A percentile compares a stretch with the other conserved stretches of the same genome.
Evolutionary conservation across 1,140 invertebrate species (phyloP).

Genomic region (Bombus waltoni): DNA sequence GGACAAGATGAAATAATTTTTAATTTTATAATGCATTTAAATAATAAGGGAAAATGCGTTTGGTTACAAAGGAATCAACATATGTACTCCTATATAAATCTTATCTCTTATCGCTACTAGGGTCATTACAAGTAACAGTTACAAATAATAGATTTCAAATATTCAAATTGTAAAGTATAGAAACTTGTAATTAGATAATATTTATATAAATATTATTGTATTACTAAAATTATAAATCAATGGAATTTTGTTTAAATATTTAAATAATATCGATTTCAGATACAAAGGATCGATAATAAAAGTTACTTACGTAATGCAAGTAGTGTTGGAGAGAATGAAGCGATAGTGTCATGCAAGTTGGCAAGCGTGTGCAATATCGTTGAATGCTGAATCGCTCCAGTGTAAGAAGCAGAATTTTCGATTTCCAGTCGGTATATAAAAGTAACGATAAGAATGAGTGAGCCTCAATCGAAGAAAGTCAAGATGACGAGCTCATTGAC

Average conservation of each 20-base stretch:
- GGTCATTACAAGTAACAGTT: not conserved
- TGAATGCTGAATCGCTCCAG: constrained; percentile 13
- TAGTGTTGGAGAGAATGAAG: not conserved
- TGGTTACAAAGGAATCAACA: not conserved
- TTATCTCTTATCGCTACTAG: not conserved
- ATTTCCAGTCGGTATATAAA: constrained; percentile 53
- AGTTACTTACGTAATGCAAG: not conserved
- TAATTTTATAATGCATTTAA: not conserved
- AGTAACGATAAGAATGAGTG: constrained; percentile 72
- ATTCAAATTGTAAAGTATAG: not conserved
- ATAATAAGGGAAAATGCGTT: not conserved
- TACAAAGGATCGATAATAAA: not conserved
- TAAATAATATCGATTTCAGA: not conserved
- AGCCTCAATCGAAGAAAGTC: constrained; percentile 80
- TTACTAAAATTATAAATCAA: not conserved
- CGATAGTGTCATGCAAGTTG: constrained; percentile 15
- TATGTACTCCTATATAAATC: not conserved
- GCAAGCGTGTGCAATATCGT: constrained; percentile 22
- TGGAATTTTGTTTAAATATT: not conserved
- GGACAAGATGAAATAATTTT: not conserved
- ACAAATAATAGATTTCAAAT: not conserved
- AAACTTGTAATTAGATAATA: not conserved
- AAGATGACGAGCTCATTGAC: constrained; percentile 89
- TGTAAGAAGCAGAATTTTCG: constrained; percentile 12
- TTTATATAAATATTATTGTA: not conserved